Base-by-base conservation (phyloP, 2,888 invertebrate species). In the Entomobrya proxima region DNA sequence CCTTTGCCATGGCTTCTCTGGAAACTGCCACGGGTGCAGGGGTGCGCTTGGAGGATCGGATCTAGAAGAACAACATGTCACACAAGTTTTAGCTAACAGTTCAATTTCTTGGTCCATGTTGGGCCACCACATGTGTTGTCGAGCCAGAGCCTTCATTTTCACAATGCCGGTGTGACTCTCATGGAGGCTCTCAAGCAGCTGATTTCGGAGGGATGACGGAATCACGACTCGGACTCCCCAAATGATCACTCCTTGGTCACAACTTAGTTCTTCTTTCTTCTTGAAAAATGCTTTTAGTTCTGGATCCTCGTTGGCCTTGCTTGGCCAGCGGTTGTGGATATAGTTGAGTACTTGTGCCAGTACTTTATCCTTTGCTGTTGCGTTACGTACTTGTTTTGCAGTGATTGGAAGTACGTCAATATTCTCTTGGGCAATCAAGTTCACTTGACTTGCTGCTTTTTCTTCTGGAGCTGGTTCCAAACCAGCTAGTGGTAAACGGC, bases 101-200 rank as follows among this genome's bases (percentile, higher is more conserved):
- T 80, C 72, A 13, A 89, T 87, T n/a, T 87, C 87, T 18, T 40
- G 27, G 52, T 85, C 85, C 3, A 89, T 75, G 61, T n/a, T 30
- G 13, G 83, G 83, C 83, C 83, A 83, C 40, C 47, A 83, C 0
- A 83, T n/a, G 18, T 76, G 32, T 18, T 40, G 52, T 13, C 83
- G 24, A 0, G 76, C 83, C 5, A 83, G 2, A 1, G 81, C 2
- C 24, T 88, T 89, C 61, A 88, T 89, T 15, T 55, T 30, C 4
- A 82, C 86, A 9, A 88, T 85, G 9, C 89, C 89, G n/a, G n/a
- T n/a, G n/a, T n/a, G n/a, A n/a, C n/a, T n/a, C n/a, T n/a, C n/a
- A n/a, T n/a, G n/a, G n/a, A n/a, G n/a, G n/a, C n/a, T n/a, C n/a
- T n/a, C n/a, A n/a, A n/a, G n/a, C n/a, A n/a, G n/a, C n/a, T n/a